Evolutionary conservation across 1,140 invertebrate species (phyloP).

Genomic region (Drosophila insularis): DNA sequence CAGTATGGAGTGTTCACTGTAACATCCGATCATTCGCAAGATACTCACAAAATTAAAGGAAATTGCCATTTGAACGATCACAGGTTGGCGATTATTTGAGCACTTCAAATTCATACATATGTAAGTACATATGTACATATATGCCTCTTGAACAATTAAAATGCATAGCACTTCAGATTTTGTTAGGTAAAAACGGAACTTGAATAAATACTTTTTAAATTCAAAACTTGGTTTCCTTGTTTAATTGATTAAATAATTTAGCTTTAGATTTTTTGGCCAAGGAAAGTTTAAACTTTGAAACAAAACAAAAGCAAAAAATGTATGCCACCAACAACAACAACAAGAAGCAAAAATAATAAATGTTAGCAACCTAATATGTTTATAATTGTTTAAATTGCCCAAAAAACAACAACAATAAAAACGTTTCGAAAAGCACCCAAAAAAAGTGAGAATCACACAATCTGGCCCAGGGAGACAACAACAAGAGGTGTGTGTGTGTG

Average conservation of each 20-base stretch:
- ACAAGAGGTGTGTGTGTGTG: not conserved
- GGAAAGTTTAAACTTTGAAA: not conserved
- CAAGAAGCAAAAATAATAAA: not conserved
- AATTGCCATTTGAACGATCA: not conserved
- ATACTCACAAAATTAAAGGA: not conserved
- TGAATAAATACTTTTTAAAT: not conserved
- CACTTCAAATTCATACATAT: not conserved
- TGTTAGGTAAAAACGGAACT: not conserved
- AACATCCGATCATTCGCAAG: no score
- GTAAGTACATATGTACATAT: no score
- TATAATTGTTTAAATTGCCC: slow-evolving; percentile 5
- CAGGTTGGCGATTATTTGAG: not conserved
- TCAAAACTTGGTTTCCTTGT: not conserved
- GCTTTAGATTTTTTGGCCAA: not conserved
- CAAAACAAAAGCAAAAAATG: not conserved
- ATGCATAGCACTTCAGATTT: no score
- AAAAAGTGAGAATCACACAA: not conserved
- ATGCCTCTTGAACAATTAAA: no score
- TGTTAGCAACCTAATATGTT: not conserved
- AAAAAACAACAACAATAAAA: not conserved
- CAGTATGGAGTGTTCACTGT: no score
- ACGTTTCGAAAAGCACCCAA: not conserved
- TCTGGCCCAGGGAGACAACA: not conserved
- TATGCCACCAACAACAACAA: not conserved
- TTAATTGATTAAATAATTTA: not conserved